Percentiles rank a stretch among this genome's conserved stretches.
Evolutionary conservation across 2,888 invertebrate genomes (phyloP).

Genomic region (Amphiduros pacificus): DNA sequence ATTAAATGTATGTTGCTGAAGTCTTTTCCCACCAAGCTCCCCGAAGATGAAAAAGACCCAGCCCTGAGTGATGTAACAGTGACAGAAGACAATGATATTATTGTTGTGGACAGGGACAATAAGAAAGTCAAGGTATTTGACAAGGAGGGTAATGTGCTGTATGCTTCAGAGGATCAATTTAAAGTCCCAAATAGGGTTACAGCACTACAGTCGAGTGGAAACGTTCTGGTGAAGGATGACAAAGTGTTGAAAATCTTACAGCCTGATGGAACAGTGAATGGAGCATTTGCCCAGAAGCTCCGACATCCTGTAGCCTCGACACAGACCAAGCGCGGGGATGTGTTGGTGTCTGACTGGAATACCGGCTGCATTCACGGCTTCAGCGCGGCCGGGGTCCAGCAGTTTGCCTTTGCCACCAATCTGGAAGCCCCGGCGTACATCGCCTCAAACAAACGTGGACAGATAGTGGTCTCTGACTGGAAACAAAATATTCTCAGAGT

Average conservation of each 20-base stretch:
- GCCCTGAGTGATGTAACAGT: slow-evolving; percentile 33
- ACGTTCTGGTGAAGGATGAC: slow-evolving; percentile 33
- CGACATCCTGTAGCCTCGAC: slow-evolving; percentile 34
- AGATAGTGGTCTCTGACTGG: slow-evolving; percentile 34
- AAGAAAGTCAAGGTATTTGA: slow-evolving; percentile 28
- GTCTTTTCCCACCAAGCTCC: slow-evolving; percentile 24
- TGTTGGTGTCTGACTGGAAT: slow-evolving; percentile 35
- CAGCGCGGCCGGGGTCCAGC: slow-evolving; percentile 21
- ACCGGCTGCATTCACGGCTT: slow-evolving; percentile 27
- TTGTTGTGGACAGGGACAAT: slow-evolving; percentile 34
- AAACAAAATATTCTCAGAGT: slow-evolving; percentile 33
- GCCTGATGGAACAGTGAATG: slow-evolving; percentile 25
- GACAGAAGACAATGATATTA: slow-evolving; percentile 26
- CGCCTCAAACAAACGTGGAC: slow-evolving; percentile 22
- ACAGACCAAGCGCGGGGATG: slow-evolving; percentile 24
- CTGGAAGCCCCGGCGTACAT: slow-evolving; percentile 35
- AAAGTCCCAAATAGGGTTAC: slow-evolving; percentile 30
- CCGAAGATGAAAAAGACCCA: slow-evolving; percentile 18
- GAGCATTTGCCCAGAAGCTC: slow-evolving; percentile 26
- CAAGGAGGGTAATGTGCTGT: slow-evolving; percentile 14
- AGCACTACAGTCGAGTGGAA: slow-evolving; percentile 15
- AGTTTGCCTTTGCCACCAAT: slow-evolving; percentile 27
- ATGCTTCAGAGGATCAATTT: slow-evolving; percentile 18
- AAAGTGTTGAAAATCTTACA: slow-evolving; percentile 28
- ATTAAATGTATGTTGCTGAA: slow-evolving; percentile 24